Conservation (phyloP, 2,888 invertebrate genomes). For the Drosophila borealis region DNA sequence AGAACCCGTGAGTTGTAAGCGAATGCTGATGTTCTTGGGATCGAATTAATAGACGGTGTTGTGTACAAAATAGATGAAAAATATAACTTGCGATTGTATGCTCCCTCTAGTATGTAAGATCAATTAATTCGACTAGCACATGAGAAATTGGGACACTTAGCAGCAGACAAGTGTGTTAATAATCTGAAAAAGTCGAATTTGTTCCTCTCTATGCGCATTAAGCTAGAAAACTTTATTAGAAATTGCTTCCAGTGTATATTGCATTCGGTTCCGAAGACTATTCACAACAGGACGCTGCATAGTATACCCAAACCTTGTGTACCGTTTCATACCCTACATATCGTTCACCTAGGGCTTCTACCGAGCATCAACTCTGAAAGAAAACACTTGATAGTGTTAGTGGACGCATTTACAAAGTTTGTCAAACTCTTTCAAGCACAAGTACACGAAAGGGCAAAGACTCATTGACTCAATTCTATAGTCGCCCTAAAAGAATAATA, state of each 20-base stretch:
- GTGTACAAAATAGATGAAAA: too few relatives aligned
- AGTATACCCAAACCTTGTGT: too few relatives aligned
- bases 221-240: neutral
- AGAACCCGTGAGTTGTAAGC: too few relatives aligned
- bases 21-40: too few relatives aligned
- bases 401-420: conserved; percentile 12
- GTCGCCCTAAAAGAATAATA: conserved; percentile 18
- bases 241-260: neutral
- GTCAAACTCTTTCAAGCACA: conserved; percentile 2
- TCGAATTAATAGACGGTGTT: too few relatives aligned
- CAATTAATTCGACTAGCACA: neutral
- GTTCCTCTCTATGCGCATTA: neutral
- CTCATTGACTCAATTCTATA: conserved; percentile 1
- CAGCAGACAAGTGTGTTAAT: too few relatives aligned
- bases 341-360: neutral
- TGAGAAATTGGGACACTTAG: too few relatives aligned
- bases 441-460: conserved; percentile 1
- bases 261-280: too few relatives aligned
- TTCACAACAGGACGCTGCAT: too few relatives aligned
- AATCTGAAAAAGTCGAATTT: too few relatives aligned
- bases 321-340: conserved; percentile 4
- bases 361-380: too few relatives aligned
- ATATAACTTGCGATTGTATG: too few relatives aligned
- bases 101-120: neutral
- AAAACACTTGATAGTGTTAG: neutral